A percentile compares a stretch with the other conserved stretches of the same genome.
phyloP scores from a whole-genome alignment of 1,140 invertebrate species.

The Leptinotarsa defecta region DNA sequence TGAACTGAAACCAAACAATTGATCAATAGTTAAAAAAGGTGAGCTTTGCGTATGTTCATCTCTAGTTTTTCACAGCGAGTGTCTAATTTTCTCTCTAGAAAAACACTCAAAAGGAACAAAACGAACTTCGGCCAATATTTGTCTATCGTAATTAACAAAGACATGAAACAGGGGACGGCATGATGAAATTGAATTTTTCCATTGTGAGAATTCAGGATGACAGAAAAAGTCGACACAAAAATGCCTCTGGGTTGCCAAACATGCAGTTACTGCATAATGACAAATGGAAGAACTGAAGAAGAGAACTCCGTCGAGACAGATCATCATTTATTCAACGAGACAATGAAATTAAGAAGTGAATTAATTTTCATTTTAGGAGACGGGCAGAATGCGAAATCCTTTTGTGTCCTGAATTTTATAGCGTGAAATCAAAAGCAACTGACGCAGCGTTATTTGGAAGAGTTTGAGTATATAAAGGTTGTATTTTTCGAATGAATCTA shows the following conservation, averaged over 20 bases:
- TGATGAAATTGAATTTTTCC: not conserved
- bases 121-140: not conserved
- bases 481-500: too few species aligned
- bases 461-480: too few species aligned
- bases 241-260: not conserved
- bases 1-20: too few species aligned
- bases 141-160: not conserved
- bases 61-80: too few species aligned
- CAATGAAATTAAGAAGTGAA: slow-evolving; percentile 3
- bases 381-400: not conserved
- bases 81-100: too few species aligned
- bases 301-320: slow-evolving; percentile 1
- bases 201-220: not conserved
- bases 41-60: too few species aligned
- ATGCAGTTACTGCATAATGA: slow-evolving; percentile 2
- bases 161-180: not conserved
- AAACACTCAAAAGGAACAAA: too few species aligned
- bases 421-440: not conserved
- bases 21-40: too few species aligned
- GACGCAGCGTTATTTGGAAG: not conserved
- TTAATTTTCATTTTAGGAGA: not conserved
- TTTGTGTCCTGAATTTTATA: not conserved
- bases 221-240: not conserved
- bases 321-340: not conserved
- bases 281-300: slow-evolving; percentile 6